Conservation (phyloP, 2,113 vertebrate species). For the Syrmaticus mikado region DNA sequence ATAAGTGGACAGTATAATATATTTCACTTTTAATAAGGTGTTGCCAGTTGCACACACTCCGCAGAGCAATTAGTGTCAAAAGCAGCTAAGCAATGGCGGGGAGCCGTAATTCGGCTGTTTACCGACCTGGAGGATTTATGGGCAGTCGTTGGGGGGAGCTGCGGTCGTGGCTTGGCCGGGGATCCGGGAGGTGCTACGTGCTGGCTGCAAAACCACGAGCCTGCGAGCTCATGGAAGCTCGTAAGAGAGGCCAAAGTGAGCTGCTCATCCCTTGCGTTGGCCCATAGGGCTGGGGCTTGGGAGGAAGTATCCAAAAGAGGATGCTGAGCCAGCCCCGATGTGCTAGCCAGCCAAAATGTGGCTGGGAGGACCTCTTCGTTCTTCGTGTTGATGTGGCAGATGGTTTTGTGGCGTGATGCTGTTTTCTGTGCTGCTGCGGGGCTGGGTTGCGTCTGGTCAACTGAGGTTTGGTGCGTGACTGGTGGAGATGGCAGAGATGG, state of each 20-base stretch:
- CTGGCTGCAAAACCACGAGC: not conserved
- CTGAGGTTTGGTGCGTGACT: rapidly evolving
- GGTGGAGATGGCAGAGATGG: not conserved
- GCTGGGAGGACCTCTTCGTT: not conserved
- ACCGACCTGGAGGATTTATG: constrained; percentile 72
- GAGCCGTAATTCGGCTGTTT: constrained; percentile 63
- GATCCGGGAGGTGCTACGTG: not conserved
- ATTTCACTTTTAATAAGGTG: constrained; percentile 86
- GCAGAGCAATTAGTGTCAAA: constrained; percentile 81
- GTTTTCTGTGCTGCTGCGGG: not conserved
- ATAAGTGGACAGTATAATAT: constrained; percentile 80
- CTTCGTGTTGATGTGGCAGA: not conserved
- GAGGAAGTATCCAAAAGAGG: rapidly evolving
- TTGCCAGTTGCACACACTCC: constrained; percentile 76
- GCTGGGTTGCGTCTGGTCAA: rapidly evolving
- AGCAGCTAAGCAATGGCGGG: constrained; percentile 71
- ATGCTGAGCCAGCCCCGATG: not conserved
- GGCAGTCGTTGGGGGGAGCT: not conserved
- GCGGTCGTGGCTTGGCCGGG: not conserved
- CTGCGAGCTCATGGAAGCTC: rapidly evolving
- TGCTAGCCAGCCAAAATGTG: not conserved
- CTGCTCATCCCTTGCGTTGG: rapidly evolving
- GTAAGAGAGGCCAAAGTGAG: not conserved
- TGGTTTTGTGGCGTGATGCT: rapidly evolving
- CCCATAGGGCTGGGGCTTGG: not conserved